Conservation (phyloP, 1,140 invertebrate genomes). For the Ips nitidus region DNA sequence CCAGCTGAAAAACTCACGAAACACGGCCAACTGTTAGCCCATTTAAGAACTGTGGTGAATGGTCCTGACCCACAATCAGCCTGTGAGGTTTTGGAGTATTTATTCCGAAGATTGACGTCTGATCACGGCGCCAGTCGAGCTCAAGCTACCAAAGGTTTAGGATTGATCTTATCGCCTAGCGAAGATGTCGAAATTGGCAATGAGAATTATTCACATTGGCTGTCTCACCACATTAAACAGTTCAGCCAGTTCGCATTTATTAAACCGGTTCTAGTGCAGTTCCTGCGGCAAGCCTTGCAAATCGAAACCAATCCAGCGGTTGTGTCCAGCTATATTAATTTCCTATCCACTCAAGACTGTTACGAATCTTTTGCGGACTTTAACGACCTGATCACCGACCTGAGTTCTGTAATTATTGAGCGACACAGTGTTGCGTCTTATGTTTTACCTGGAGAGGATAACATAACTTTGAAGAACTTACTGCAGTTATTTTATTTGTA, state of each 20-base stretch:
- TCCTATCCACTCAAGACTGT: slow-evolving; percentile 74
- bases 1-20: slow-evolving; percentile 65
- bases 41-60: slow-evolving; percentile 69
- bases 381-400: slow-evolving; percentile 69
- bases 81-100: slow-evolving; percentile 89
- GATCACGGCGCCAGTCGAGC: slow-evolving; percentile 73
- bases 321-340: slow-evolving; percentile 87
- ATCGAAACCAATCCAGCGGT: slow-evolving; percentile 85
- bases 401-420: slow-evolving; percentile 91
- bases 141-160: slow-evolving; percentile 72
- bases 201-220: slow-evolving; percentile 62
- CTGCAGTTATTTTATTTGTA: slow-evolving; percentile 78
- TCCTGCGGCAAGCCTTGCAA: slow-evolving; percentile 80
- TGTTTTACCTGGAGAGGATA: slow-evolving; percentile 70
- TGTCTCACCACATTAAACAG: slow-evolving; percentile 73
- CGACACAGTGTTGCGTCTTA: slow-evolving; percentile 84
- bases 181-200: slow-evolving; percentile 49
- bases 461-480: slow-evolving; percentile 72
- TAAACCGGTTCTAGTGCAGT: slow-evolving; percentile 66
- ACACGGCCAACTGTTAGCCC: slow-evolving; percentile 76
- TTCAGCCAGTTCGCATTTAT: slow-evolving; percentile 73
- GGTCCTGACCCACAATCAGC: slow-evolving; percentile 64
- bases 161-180: slow-evolving; percentile 57
- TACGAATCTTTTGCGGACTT: slow-evolving; percentile 66
- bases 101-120: slow-evolving; percentile 82